Percentiles rank a stretch among this genome's conserved stretches.
Evolutionary conservation across 2,797 vertebrate genomes (phyloP).

Genomic region (Takifugu rubripes): DNA sequence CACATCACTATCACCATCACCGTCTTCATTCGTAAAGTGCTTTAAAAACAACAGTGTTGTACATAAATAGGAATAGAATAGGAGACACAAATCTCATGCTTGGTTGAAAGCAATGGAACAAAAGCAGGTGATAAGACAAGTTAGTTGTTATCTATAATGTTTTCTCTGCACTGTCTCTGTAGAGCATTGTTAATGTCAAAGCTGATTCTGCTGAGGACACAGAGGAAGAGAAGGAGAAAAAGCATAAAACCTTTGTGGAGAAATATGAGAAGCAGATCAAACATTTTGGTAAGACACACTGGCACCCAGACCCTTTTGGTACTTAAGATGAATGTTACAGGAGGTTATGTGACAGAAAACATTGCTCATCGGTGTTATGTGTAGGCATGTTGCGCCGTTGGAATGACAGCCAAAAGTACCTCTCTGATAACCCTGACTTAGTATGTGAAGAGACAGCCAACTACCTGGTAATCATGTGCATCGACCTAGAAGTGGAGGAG

Average conservation of each 20-base stretch:
- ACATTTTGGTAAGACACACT: conserved; percentile 82
- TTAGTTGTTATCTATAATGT: neutral
- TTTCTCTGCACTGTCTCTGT: conserved; percentile 15
- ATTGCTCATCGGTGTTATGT: conserved; percentile 1
- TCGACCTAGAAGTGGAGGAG: conserved; percentile 95
- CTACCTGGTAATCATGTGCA: conserved; percentile 96
- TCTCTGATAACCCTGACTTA: conserved; percentile 88
- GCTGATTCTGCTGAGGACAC: conserved; percentile 78
- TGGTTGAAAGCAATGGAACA: too few relatives aligned
- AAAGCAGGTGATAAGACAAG: too few relatives aligned
- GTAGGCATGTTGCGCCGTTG: conserved; percentile 91
- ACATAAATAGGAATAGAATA: too few relatives aligned
- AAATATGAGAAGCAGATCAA: conserved; percentile 90
- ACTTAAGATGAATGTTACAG: neutral
- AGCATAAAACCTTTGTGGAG: conserved; percentile 93
- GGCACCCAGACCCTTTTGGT: neutral
- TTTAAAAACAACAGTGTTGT: too few relatives aligned
- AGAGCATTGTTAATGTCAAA: conserved; percentile 88
- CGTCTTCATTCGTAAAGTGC: too few relatives aligned
- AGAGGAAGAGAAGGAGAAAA: conserved; percentile 88
- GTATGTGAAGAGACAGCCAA: conserved; percentile 96
- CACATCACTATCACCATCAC: too few relatives aligned
- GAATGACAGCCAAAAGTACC: conserved; percentile 95
- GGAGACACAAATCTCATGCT: too few relatives aligned
- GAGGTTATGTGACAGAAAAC: neutral